Evolutionary conservation across 2,888 invertebrate genomes (phyloP), one percentile per base, ranked within the genome.

Genomic region (Hypolimnas misippus): DNA sequence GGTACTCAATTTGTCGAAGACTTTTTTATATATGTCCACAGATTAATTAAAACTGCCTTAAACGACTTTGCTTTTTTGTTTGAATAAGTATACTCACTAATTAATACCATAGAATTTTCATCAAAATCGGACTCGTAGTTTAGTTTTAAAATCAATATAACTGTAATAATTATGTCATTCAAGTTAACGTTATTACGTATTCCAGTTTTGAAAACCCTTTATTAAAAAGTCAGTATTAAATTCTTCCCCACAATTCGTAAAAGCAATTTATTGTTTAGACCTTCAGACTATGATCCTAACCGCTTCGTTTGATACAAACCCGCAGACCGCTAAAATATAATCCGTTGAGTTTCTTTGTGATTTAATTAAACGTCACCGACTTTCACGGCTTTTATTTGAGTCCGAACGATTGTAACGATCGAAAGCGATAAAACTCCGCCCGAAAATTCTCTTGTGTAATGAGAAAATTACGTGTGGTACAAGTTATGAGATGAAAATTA

Each of bases 321-420:
- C 59, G 35, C 38, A 38, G n/a, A 54, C 33, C 42, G 50, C 53
- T 66, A 66, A 58, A 42, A 62, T 44, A 61, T 55, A 33, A 52
- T 16, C 33, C 35, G 16, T 42, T 42, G 7, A 62, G 12, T 14
- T 14, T 49, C 57, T 61, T 68, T 62, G 63, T 62, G 62, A 63
- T 68, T 70, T 68, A 68, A 70, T 68, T 61, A 64, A 68, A 68
- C 44, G 65, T 60, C 66, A n/a, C n/a, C n/a, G n/a, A 46, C 21
- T 38, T 5, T 44, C 55, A 54, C 56, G 49, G 56, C 40, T 54
- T 35, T 62, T 44, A 42, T 54, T 46, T 38, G 55, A 59, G 35
- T 44, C 58, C 51, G 58, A 68, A 55, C 55, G 63, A 63, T 63
- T 66, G 63, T 66, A 61, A 62, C 59, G 57, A 58, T 65, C 60